These are phyloP conservation scores for Heterotilapia buettikoferi DNA, from an alignment of 2,113 vertebrate species.

Conservation along the genomic window DNA sequence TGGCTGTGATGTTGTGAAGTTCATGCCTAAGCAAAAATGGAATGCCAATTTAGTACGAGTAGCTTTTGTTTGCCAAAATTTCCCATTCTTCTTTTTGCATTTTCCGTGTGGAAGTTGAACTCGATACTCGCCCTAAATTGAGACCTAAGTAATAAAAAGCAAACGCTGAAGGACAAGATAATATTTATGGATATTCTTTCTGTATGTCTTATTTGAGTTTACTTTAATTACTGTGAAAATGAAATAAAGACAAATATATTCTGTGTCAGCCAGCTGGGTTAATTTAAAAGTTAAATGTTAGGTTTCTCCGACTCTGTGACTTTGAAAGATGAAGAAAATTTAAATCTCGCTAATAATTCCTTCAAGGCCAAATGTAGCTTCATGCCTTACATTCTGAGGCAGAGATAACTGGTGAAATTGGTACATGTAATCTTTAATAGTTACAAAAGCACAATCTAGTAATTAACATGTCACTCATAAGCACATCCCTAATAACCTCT, in stretches of 20 bases:
- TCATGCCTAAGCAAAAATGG: neutral
- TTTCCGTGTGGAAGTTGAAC: neutral
- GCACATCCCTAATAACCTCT: neutral
- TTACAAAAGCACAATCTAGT: neutral
- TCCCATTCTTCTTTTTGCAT: neutral
- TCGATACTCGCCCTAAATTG: neutral
- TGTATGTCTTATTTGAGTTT: neutral
- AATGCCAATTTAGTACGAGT: neutral
- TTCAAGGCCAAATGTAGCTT: neutral
- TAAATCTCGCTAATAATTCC: neutral
- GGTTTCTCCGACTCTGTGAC: neutral
- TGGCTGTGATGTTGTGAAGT: neutral
- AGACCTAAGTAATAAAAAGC: neutral
- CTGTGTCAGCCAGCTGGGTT: neutral
- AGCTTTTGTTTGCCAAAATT: neutral
- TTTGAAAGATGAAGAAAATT: neutral
- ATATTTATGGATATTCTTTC: neutral
- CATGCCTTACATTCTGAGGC: neutral
- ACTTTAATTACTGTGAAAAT: neutral
- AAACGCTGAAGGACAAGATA: neutral
- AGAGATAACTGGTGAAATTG: neutral
- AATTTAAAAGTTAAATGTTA: constrained; percentile 21
- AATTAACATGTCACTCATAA: neutral
- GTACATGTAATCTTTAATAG: neutral
- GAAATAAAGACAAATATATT: constrained; percentile 8